Conservation (phyloP, 2,888 invertebrate genomes). For the Caprella mutica region DNA sequence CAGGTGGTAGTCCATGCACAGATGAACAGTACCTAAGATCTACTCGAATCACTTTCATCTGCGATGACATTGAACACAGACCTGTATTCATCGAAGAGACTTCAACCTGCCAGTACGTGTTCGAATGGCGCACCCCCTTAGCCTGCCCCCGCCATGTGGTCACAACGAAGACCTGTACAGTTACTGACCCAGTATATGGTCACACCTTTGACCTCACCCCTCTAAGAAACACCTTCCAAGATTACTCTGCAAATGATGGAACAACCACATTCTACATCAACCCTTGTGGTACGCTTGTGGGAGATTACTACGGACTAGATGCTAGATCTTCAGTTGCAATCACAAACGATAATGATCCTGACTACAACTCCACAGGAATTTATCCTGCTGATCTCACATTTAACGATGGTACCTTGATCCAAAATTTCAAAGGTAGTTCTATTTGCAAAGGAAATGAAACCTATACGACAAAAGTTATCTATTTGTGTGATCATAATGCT, state of each 20-base stretch:
- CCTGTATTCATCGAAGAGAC: constrained; percentile 22
- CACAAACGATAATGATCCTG: too few species aligned
- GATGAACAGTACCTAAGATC: constrained; percentile 24
- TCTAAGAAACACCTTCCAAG: constrained; percentile 15
- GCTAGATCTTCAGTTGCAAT: constrained; percentile 19
- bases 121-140: constrained; percentile 25
- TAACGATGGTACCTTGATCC: constrained; percentile 24
- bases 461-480: constrained; percentile 18
- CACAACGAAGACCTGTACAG: constrained; percentile 12
- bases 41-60: constrained; percentile 25
- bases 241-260: constrained; percentile 21
- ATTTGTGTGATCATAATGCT: constrained; percentile 25
- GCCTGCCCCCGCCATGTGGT: constrained; percentile 26
- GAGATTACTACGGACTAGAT: constrained; percentile 9
- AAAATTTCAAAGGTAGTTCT: constrained; percentile 21
- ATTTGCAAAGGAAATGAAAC: constrained; percentile 12
- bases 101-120: constrained; percentile 22
- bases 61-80: constrained; percentile 13
- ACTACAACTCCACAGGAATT: too few species aligned
- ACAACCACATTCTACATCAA: constrained; percentile 16
- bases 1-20: constrained; percentile 29
- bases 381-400: constrained; percentile 20
- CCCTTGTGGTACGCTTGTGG: constrained; percentile 24
- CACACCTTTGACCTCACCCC: constrained; percentile 24
- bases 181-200: constrained; percentile 26